Percentiles rank a stretch among this genome's conserved stretches.
phyloP scores from a whole-genome alignment of 2,888 invertebrate species.

The Harpagoxenus sublaevis region DNA sequence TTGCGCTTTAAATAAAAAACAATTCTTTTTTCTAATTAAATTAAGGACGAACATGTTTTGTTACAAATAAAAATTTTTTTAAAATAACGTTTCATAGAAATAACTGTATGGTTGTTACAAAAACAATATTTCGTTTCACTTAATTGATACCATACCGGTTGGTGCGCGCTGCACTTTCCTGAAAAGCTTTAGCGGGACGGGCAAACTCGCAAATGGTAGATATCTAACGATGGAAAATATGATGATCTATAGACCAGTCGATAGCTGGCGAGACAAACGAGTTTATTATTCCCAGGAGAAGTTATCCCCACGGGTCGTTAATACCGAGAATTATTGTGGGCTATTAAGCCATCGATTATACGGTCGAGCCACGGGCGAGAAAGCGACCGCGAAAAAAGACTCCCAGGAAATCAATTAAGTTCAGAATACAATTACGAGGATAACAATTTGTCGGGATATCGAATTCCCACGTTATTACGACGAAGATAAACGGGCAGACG shows the following conservation, averaged over 20 bases:
- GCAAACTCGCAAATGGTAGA: neutral
- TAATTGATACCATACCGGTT: neutral
- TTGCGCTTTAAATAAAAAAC: conserved; percentile 2
- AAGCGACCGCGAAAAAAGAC: conserved; percentile 42
- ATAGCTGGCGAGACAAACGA: conserved; percentile 63
- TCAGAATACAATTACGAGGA: conserved; percentile 69
- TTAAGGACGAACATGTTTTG: neutral
- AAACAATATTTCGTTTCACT: conserved; percentile 6
- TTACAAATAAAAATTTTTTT: neutral
- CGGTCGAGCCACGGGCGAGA: conserved; percentile 31
- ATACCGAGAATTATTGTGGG: conserved; percentile 70
- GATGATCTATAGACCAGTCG: conserved; percentile 47
- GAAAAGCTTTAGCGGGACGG: neutral
- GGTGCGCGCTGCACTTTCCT: too few relatives aligned
- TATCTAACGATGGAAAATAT: conserved; percentile 32
- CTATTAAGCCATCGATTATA: conserved; percentile 74
- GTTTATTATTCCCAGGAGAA: conserved; percentile 60
- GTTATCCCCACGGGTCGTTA: conserved; percentile 58
- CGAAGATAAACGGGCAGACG: conserved; percentile 41
- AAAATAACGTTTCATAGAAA: neutral
- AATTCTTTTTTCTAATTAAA: neutral
- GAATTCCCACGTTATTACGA: conserved; percentile 59
- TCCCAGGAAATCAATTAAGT: conserved; percentile 69
- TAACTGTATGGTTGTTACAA: neutral
- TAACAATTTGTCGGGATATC: conserved; percentile 70